phyloP scores from a whole-genome alignment of 2,797 vertebrate species.

The Bradypodion pumilum region DNA sequence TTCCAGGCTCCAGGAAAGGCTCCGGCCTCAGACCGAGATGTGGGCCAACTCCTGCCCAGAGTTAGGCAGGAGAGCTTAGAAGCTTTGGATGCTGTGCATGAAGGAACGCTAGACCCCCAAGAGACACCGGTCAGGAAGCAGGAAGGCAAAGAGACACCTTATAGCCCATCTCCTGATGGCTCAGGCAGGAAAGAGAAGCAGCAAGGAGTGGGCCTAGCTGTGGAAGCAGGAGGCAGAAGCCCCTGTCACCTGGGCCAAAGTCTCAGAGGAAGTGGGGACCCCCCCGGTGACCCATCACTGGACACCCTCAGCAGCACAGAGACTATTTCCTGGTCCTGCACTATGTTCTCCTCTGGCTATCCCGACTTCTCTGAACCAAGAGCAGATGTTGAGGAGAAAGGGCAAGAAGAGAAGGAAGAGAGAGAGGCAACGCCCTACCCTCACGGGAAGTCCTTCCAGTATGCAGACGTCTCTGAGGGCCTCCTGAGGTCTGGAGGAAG shows the following conservation, averaged over 20 bases:
- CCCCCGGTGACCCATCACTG: conserved; percentile 57
- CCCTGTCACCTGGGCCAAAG: conserved; percentile 57
- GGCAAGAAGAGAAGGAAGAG: conserved; percentile 79
- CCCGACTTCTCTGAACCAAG: conserved; percentile 69
- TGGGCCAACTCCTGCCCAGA: neutral
- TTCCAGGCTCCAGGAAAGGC: conserved; percentile 8
- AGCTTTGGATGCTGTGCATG: conserved; percentile 11
- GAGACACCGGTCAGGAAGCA: conserved; percentile 11
- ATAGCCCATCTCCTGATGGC: neutral
- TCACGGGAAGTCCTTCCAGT: conserved; percentile 91
- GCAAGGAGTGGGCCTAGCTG: conserved; percentile 27
- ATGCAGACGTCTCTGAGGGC: conserved; percentile 90
- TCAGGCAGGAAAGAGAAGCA: conserved; percentile 30
- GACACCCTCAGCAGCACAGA: conserved; percentile 71
- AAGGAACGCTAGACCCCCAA: conserved; percentile 21
- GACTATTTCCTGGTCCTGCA: conserved; percentile 62
- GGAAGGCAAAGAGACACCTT: conserved; percentile 30
- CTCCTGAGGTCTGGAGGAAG: conserved; percentile 64
- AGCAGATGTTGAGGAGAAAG: conserved; percentile 55
- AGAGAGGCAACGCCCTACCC: conserved; percentile 95
- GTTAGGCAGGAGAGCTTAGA: conserved; percentile 25
- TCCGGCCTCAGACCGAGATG: conserved; percentile 19
- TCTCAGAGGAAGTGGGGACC: conserved; percentile 58
- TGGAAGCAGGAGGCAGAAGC: conserved; percentile 41
- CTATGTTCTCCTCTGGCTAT: conserved; percentile 72